Percentiles rank a stretch among this genome's conserved stretches.
Conservation (phyloP, 2,797 vertebrate species). For the Catostomus latipinnis region DNA sequence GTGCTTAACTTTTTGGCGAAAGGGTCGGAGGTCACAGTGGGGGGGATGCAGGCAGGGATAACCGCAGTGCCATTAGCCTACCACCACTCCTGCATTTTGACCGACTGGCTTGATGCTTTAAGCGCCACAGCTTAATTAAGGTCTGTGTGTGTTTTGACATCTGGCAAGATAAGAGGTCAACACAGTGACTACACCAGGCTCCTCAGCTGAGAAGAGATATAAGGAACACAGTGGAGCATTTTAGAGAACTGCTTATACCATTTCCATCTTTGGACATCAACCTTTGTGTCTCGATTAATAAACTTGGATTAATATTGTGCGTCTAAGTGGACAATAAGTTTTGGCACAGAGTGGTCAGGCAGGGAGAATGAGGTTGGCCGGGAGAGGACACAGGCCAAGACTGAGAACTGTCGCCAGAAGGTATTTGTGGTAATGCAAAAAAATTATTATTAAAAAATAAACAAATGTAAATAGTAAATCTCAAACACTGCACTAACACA, state of each 20-base stretch:
- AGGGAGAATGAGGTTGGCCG: conserved; percentile 40
- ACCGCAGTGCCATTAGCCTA: conserved; percentile 23
- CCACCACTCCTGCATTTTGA: conserved; percentile 15
- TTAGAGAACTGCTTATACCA: conserved; percentile 37
- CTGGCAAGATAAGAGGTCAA: conserved; percentile 22
- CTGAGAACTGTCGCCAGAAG: conserved; percentile 11
- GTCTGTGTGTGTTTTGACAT: conserved; percentile 32
- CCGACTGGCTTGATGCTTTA: conserved; percentile 7
- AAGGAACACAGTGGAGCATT: conserved; percentile 15
- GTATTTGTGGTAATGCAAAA: conserved; percentile 38
- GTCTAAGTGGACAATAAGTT: conserved; percentile 38
- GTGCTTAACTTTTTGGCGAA: conserved; percentile 50
- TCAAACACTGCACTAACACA: conserved; percentile 20
- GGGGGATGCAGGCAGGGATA: conserved; percentile 9
- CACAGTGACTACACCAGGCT: not conserved
- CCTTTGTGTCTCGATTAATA: conserved; percentile 43
- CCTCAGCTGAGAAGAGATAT: conserved; percentile 1
- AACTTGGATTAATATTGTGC: conserved; percentile 33
- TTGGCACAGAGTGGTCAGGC: conserved; percentile 32
- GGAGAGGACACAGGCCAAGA: conserved; percentile 4
- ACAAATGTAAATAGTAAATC: conserved; percentile 27
- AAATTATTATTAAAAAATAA: conserved; percentile 10
- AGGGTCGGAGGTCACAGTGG: conserved; percentile 32
- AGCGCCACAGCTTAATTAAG: conserved; percentile 39
- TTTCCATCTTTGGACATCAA: conserved; percentile 42